Conservation (phyloP, 2,797 vertebrate species). For the Platyrinchus mystaceus region DNA sequence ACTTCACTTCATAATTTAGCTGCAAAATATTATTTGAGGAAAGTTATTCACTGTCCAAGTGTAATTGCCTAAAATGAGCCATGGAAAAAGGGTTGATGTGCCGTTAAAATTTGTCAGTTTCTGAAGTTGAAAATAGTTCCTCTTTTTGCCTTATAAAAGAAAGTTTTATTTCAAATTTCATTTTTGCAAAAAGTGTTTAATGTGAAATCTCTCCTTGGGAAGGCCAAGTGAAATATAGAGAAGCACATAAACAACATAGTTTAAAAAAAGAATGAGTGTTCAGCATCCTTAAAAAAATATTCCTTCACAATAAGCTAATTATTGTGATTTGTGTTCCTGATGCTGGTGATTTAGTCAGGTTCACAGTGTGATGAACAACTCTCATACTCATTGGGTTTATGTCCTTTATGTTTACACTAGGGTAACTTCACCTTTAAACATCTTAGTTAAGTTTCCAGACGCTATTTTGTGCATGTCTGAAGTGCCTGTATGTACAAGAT, state of each 20-base stretch:
- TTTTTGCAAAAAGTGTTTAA: neutral
- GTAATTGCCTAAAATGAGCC: neutral
- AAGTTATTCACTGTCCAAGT: neutral
- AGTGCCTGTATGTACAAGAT: constrained; percentile 61
- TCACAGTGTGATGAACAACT: neutral
- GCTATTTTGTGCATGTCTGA: constrained; percentile 70
- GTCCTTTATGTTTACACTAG: neutral
- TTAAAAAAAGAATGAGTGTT: neutral
- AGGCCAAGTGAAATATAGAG: neutral
- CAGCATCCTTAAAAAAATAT: neutral
- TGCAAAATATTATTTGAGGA: neutral
- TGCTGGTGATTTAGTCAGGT: neutral
- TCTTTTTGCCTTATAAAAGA: neutral
- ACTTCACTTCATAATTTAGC: neutral
- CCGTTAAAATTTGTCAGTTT: neutral
- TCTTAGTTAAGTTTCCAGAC: constrained; percentile 33
- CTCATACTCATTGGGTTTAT: constrained; percentile 4
- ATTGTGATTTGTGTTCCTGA: neutral
- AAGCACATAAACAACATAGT: neutral
- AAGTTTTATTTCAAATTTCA: neutral
- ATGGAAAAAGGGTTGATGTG: neutral
- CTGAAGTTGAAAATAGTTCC: neutral
- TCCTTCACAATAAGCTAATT: neutral
- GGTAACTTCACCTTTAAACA: constrained; percentile 32
- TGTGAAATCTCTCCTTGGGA: neutral